These are phyloP conservation scores for Dicentrarchus labrax DNA, from an alignment of 2,113 vertebrate species.

Conservation along the genomic window DNA sequence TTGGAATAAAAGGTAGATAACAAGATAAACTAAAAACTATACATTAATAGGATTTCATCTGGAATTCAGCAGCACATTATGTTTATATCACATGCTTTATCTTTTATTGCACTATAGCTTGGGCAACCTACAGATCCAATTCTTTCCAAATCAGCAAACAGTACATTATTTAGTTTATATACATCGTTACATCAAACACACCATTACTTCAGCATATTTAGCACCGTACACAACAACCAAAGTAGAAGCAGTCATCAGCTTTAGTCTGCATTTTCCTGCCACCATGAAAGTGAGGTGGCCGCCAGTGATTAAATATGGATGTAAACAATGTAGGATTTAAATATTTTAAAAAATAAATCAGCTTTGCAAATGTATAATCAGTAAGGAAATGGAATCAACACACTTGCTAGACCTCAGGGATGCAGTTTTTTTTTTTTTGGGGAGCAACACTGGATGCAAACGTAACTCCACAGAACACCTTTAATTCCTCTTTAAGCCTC, in stretches of 20 bases:
- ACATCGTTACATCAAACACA: neutral
- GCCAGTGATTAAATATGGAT: neutral
- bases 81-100: neutral
- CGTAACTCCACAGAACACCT: neutral
- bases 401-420: neutral
- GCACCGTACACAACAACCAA: neutral
- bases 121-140: neutral
- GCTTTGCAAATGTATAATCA: neutral
- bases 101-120: neutral
- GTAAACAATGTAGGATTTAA: neutral
- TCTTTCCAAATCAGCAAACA: neutral
- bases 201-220: neutral
- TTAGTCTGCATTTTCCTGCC: neutral
- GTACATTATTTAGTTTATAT: neutral
- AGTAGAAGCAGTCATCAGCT: too few relatives aligned
- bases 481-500: slow-evolving; percentile 6
- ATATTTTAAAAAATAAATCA: neutral
- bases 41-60: neutral
- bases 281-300: neutral
- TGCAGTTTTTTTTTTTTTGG: too few relatives aligned
- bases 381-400: neutral
- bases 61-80: neutral
- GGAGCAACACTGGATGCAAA: neutral
- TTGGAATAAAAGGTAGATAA: neutral
- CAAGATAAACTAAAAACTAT: neutral